Evolutionary conservation across 2,113 vertebrate genomes (phyloP).

Genomic region (Hippocampus zosterae): DNA sequence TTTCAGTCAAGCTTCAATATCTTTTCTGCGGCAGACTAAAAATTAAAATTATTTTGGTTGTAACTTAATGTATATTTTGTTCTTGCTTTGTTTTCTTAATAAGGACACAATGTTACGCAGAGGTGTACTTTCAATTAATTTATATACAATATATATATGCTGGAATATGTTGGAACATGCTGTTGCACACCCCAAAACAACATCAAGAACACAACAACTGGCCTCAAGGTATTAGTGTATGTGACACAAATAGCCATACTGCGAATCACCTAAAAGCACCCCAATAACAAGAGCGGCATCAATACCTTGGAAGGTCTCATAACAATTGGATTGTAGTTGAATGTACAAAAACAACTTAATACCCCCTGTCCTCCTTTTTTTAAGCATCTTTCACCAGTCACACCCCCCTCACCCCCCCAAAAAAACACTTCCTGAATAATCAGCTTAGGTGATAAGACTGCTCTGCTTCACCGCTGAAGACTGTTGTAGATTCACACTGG

Average conservation of each 20-base stretch:
- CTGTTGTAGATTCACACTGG: background rate
- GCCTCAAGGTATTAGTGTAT: conserved; percentile 19
- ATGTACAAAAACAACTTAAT: conserved; percentile 45
- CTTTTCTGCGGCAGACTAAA: no score
- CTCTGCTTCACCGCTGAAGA: background rate
- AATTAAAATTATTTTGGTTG: no score
- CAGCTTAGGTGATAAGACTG: conserved; percentile 38
- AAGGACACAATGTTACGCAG: no score
- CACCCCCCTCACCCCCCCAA: conserved; percentile 9
- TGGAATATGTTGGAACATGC: background rate
- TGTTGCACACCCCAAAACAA: conserved; percentile 9
- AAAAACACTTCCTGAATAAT: conserved; percentile 37
- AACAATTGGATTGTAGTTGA: conserved; percentile 43
- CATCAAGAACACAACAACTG: conserved; percentile 20
- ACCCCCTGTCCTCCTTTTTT: conserved; percentile 13
- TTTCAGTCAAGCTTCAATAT: no score
- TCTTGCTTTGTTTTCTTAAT: no score
- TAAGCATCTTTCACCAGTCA: conserved; percentile 37
- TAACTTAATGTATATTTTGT: no score
- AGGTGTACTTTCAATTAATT: no score
- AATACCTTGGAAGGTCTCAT: conserved; percentile 26
- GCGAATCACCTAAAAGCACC: conserved; percentile 20
- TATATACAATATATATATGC: no score
- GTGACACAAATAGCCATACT: conserved; percentile 34
- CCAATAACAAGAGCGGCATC: conserved; percentile 17